phyloP scores from a whole-genome alignment of 2,797 vertebrate genomes.

The Martes flavigula region DNA sequence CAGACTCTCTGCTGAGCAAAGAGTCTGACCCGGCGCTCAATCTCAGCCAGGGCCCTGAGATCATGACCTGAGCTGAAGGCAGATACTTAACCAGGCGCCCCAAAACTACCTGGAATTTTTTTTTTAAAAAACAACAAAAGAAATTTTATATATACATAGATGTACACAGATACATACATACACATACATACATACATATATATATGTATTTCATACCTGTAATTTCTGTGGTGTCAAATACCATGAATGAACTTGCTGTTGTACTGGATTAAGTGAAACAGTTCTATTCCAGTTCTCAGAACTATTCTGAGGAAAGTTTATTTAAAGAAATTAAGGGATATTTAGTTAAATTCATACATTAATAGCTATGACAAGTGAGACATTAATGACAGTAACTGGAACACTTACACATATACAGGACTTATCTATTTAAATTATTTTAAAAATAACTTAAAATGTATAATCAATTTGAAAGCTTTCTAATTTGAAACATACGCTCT shows the following conservation, averaged over 20 bases:
- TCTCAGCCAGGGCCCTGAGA: too few relatives aligned
- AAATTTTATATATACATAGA: neutral
- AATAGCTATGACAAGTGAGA: neutral
- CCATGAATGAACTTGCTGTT: constrained; percentile 91
- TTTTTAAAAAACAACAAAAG: neutral
- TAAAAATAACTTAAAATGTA: neutral
- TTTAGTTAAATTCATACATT: neutral
- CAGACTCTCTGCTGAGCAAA: too few relatives aligned
- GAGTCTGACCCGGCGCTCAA: too few relatives aligned
- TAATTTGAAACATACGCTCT: neutral
- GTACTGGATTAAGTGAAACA: constrained; percentile 86
- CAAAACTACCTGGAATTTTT: neutral
- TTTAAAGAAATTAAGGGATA: constrained; percentile 56
- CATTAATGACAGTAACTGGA: neutral
- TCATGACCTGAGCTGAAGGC: too few relatives aligned
- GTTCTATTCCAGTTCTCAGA: constrained; percentile 87
- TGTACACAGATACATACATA: too few relatives aligned
- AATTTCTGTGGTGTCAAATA: constrained; percentile 93
- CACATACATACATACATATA: neutral
- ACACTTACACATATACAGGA: neutral
- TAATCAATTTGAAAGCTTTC: neutral
- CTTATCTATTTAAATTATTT: neutral
- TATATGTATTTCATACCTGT: constrained; percentile 85
- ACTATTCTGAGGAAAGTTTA: constrained; percentile 86
- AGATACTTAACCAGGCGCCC: too few relatives aligned